These are phyloP conservation scores for Melanostoma mellinum DNA, from an alignment of 2,888 invertebrate species.

Conservation along the genomic window DNA sequence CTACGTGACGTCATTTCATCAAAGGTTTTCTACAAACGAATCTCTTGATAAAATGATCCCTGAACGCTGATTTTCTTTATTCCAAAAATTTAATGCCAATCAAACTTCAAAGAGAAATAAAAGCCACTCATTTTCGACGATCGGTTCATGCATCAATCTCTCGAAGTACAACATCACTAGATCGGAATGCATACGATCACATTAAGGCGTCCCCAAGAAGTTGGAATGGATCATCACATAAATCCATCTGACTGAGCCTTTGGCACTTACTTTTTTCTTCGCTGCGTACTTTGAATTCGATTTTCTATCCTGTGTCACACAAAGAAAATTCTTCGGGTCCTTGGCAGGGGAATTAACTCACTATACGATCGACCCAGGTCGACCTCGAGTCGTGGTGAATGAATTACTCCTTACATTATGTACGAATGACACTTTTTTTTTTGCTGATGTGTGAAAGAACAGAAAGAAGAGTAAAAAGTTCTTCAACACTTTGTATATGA, in stretches of 20 bases:
- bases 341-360: slow-evolving; percentile 45
- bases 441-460: slow-evolving; percentile 19
- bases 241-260: slow-evolving; percentile 55
- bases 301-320: slow-evolving; percentile 37
- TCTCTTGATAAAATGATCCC: too few species aligned
- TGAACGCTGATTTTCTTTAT: slow-evolving; percentile 6
- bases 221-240: slow-evolving; percentile 63
- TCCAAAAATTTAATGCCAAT: slow-evolving; percentile 9
- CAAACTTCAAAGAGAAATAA: slow-evolving; percentile 36
- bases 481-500: background rate
- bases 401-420: background rate
- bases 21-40: background rate
- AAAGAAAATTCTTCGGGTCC: slow-evolving; percentile 66
- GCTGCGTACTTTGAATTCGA: background rate
- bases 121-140: slow-evolving; percentile 35
- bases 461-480: background rate
- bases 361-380: slow-evolving; percentile 44
- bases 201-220: slow-evolving; percentile 34
- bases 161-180: slow-evolving; percentile 20
- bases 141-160: slow-evolving; percentile 38
- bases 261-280: slow-evolving; percentile 21
- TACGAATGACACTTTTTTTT: slow-evolving; percentile 16
- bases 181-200: slow-evolving; percentile 12
- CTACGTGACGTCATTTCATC: too few species aligned
- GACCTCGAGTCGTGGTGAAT: slow-evolving; percentile 56